Evolutionary conservation across 1,140 invertebrate genomes (phyloP).

Genomic region (Orchestia grillus): DNA sequence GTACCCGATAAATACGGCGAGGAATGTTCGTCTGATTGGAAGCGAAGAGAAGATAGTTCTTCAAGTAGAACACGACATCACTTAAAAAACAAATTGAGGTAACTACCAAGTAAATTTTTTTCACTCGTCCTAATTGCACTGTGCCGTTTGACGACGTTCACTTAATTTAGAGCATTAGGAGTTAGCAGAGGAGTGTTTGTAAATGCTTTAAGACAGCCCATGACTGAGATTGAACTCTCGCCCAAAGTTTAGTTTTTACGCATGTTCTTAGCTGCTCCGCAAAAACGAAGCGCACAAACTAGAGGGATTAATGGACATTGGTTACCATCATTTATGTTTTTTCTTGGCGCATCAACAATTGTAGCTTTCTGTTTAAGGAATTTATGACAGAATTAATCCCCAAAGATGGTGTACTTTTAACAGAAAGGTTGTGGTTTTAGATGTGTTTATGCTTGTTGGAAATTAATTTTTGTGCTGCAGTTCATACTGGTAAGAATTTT

Average conservation of each 20-base stretch:
- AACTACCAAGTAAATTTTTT: not conserved
- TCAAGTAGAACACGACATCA: not conserved
- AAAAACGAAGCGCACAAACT: not conserved
- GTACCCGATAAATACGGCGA: not conserved
- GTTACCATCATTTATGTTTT: not conserved
- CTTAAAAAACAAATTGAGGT: not conserved
- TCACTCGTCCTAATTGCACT: not conserved
- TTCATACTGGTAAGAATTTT: not conserved
- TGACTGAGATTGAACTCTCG: not conserved
- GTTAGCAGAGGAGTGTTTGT: not conserved
- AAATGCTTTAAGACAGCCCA: not conserved
- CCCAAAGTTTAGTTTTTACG: not conserved
- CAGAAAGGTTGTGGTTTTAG: not conserved
- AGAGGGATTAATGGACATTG: not conserved
- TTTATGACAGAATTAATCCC: not conserved
- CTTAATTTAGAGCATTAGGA: not conserved
- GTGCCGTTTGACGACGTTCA: not conserved
- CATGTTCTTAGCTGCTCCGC: not conserved
- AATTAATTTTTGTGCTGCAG: not conserved
- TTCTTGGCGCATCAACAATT: not conserved
- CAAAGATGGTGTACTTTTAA: not conserved
- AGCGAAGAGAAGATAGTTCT: not conserved
- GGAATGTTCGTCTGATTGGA: constrained; percentile 3
- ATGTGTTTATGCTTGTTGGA: not conserved
- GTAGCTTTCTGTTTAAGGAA: not conserved